Evolutionary conservation across 2,113 vertebrate species (phyloP).

Genomic region (Rissa tridactyla): DNA sequence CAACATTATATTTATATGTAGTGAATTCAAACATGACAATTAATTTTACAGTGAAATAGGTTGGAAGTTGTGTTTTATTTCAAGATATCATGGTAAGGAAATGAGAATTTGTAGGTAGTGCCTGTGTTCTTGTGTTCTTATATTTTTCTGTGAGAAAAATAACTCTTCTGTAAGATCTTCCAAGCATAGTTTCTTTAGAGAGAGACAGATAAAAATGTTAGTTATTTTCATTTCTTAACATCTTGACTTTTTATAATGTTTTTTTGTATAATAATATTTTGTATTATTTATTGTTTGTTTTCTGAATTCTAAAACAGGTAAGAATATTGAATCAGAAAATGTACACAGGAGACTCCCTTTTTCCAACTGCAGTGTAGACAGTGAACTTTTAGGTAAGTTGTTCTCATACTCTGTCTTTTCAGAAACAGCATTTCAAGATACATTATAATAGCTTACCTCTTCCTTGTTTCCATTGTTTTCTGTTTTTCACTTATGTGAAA

Average conservation of each 20-base stretch:
- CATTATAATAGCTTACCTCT: background rate
- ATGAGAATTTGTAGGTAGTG: background rate
- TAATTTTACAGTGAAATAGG: background rate
- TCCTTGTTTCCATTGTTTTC: background rate
- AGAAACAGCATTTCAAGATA: background rate
- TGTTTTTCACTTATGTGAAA: background rate
- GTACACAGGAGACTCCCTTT: conserved; percentile 8
- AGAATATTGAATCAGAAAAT: conserved; percentile 38
- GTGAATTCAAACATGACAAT: background rate
- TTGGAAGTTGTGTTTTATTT: background rate
- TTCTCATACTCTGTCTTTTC: background rate
- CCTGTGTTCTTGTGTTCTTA: background rate
- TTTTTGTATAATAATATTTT: background rate
- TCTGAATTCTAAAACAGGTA: conserved; percentile 10
- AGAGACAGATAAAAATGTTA: background rate
- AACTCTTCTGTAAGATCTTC: background rate
- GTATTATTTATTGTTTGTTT: background rate
- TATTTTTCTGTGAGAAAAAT: background rate
- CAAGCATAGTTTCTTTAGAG: background rate
- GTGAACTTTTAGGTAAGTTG: conserved; percentile 73
- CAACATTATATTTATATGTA: background rate
- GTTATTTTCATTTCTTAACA: background rate
- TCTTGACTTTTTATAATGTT: background rate
- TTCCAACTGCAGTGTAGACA: conserved; percentile 85
- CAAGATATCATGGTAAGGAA: background rate